Evolutionary conservation across 2,797 vertebrate genomes (phyloP).

Genomic region (Staurois parvus): DNA sequence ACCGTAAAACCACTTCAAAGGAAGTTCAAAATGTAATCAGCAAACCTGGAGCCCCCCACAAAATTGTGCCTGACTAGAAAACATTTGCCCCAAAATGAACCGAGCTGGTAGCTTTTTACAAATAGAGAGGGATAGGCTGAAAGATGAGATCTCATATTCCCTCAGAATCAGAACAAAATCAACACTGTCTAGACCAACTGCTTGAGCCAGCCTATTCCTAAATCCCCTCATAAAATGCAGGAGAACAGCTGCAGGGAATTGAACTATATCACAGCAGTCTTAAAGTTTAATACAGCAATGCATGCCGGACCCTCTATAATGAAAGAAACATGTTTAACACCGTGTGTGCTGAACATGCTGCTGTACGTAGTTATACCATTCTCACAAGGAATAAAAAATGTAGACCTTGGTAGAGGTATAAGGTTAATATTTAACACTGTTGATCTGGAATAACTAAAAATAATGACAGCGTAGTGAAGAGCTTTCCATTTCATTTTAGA

Average conservation of each 20-base stretch:
- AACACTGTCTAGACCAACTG: conserved; percentile 62
- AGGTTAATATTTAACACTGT: not conserved
- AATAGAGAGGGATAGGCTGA: conserved; percentile 48
- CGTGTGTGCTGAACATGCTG: conserved; percentile 7
- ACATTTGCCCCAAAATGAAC: conserved; percentile 63
- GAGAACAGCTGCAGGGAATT: conserved; percentile 66
- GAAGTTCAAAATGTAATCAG: conserved; percentile 45
- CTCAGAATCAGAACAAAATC: conserved; percentile 63
- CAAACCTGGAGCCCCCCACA: conserved; percentile 46
- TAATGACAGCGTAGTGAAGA: no score
- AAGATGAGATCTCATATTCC: conserved; percentile 60
- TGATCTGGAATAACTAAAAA: no score
- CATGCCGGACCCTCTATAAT: conserved; percentile 59
- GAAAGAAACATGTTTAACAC: conserved; percentile 53
- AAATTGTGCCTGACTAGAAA: conserved; percentile 58
- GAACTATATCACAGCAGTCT: conserved; percentile 61
- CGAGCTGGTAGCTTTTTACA: conserved; percentile 52
- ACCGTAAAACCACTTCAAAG: conserved; percentile 39
- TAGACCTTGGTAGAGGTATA: not conserved
- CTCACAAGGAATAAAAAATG: not conserved
- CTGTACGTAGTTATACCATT: not conserved
- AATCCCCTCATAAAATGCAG: conserved; percentile 62
- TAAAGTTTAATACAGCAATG: conserved; percentile 64
- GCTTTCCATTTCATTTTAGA: no score
- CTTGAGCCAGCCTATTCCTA: conserved; percentile 60